Evolutionary conservation across 2,797 vertebrate genomes (phyloP).

Genomic region (Propithecus deckenii): DNA sequence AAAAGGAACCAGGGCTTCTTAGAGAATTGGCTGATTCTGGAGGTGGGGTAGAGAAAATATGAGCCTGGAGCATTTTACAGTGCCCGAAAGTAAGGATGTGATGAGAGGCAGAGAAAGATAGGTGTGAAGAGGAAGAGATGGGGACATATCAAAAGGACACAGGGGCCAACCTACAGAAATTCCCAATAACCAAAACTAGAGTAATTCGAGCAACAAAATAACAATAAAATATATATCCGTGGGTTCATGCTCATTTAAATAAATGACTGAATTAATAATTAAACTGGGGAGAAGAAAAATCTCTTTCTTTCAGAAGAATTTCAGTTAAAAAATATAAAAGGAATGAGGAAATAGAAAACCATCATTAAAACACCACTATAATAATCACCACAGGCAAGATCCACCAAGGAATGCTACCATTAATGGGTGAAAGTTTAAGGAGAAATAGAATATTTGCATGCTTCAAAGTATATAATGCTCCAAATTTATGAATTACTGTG

Average conservation of each 20-base stretch:
- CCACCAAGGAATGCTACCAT: background rate
- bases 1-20: background rate
- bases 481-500: background rate
- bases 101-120: background rate
- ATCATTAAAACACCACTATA: background rate
- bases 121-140: background rate
- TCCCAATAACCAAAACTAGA: background rate
- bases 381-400: background rate
- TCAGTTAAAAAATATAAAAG: background rate
- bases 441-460: background rate
- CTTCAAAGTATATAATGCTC: background rate
- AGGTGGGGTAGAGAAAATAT: background rate
- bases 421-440: background rate
- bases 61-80: background rate
- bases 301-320: background rate
- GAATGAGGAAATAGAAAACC: background rate
- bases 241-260: background rate
- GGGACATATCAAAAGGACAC: background rate
- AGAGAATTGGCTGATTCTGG: background rate
- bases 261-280: background rate
- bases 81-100: background rate
- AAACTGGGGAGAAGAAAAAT: background rate
- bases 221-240: background rate
- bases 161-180: background rate
- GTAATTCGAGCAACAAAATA: background rate